Evolutionary conservation across 2,113 vertebrate species (phyloP).

Genomic region (Leucopsar rothschildi): DNA sequence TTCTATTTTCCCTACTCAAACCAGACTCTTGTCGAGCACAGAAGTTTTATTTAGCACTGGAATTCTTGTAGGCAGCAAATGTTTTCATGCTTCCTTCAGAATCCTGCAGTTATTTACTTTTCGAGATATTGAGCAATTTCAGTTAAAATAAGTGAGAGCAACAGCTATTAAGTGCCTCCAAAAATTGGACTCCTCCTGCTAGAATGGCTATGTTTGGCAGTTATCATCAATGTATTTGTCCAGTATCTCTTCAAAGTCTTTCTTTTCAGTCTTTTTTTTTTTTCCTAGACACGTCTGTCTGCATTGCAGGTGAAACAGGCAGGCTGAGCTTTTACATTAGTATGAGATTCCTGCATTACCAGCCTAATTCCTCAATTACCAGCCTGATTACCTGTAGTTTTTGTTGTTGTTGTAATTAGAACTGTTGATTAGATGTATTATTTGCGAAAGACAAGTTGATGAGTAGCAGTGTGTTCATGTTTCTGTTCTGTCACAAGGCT

Average conservation of each 20-base stretch:
- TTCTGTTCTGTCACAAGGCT: background rate
- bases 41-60: background rate
- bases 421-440: conserved; percentile 36
- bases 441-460: background rate
- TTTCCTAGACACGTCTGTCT: background rate
- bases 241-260: background rate
- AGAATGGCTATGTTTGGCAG: background rate
- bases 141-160: background rate
- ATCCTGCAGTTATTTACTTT: conserved; percentile 5
- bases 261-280: background rate
- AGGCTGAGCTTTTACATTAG: background rate
- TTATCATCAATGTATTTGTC: background rate
- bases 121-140: conserved; percentile 4
- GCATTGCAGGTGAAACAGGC: background rate
- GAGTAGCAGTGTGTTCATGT: background rate
- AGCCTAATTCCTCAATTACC: conserved; percentile 49
- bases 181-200: background rate
- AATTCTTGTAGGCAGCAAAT: background rate
- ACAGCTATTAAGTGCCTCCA: background rate
- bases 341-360: background rate
- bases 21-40: background rate
- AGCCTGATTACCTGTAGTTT: conserved; percentile 37
- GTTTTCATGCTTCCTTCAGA: background rate
- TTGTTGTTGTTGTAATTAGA: conserved; percentile 50
- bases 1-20: background rate